Percentiles rank a stretch among this genome's conserved stretches.
Conservation (phyloP, 2,888 invertebrate genomes). For the Brenthis hecate region DNA sequence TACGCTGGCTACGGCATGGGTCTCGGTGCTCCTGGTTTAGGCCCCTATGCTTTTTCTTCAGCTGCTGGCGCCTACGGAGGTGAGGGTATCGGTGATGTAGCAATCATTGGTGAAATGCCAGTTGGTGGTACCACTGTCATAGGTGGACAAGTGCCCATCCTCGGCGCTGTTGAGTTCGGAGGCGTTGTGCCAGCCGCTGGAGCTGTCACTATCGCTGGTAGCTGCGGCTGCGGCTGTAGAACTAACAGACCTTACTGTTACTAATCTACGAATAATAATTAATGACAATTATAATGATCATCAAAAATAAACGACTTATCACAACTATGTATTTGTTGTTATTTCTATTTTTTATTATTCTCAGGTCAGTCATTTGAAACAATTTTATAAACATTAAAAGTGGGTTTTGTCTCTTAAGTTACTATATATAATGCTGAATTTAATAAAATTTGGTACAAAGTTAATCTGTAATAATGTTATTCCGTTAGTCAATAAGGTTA, state of each 20-base stretch:
- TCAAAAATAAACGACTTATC: no score
- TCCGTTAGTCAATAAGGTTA: no score
- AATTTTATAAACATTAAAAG: no score
- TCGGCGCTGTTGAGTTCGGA: slow-evolving; percentile 48
- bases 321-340: no score
- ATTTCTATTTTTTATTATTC: no score
- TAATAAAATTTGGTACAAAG: no score
- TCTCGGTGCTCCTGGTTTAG: slow-evolving; percentile 5
- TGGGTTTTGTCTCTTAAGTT: no score
- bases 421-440: no score
- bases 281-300: no score
- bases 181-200: slow-evolving; percentile 47
- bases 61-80: slow-evolving; percentile 43
- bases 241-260: slow-evolving; percentile 15
- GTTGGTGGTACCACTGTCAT: slow-evolving; percentile 48
- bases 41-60: slow-evolving; percentile 24
- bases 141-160: slow-evolving; percentile 49
- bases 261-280: slow-evolving; percentile 8
- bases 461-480: no score
- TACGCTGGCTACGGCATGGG: slow-evolving; percentile 9
- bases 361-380: no score
- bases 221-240: slow-evolving; percentile 33
- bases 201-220: slow-evolving; percentile 44
- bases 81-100: slow-evolving; percentile 44
- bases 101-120: slow-evolving; percentile 46